Conservation (phyloP, 2,888 invertebrate genomes). For the Leptinotarsa haldemani region DNA sequence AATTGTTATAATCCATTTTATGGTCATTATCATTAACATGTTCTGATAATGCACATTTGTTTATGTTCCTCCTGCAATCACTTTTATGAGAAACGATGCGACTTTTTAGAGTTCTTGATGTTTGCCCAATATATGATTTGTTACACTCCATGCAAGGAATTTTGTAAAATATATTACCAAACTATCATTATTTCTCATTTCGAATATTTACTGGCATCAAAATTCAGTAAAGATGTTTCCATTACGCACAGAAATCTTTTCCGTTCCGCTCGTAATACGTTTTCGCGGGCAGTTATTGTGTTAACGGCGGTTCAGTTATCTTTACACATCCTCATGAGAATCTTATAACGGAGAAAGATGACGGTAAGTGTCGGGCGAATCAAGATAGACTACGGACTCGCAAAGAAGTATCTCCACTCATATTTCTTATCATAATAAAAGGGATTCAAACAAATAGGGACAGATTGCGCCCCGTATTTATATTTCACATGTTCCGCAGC, state of each 20-base stretch:
- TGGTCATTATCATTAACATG: too few relatives aligned
- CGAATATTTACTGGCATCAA: neutral
- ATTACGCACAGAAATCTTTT: neutral
- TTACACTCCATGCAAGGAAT: too few relatives aligned
- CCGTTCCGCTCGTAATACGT: neutral
- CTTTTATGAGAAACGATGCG: too few relatives aligned
- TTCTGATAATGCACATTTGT: too few relatives aligned
- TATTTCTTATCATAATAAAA: conserved; percentile 52
- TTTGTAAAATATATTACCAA: too few relatives aligned
- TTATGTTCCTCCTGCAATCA: too few relatives aligned
- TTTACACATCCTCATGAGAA: conserved; percentile 1
- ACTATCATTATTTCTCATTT: too few relatives aligned
- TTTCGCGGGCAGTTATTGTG: neutral
- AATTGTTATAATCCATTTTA: too few relatives aligned
- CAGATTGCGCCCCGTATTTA: conserved; percentile 62
- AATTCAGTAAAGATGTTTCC: neutral
- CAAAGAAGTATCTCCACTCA: conserved; percentile 37
- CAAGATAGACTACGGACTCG: conserved; percentile 33
- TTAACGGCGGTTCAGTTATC: neutral
- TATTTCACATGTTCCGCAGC: conserved; percentile 61
- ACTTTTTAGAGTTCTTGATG: too few relatives aligned
- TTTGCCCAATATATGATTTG: too few relatives aligned
- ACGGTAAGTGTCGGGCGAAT: conserved; percentile 22
- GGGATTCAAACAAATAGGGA: conserved; percentile 61
- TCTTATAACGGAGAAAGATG: conserved; percentile 16